Evolutionary conservation across 2,113 vertebrate species (phyloP).

Genomic region (Cynoglossus semilaevis): DNA sequence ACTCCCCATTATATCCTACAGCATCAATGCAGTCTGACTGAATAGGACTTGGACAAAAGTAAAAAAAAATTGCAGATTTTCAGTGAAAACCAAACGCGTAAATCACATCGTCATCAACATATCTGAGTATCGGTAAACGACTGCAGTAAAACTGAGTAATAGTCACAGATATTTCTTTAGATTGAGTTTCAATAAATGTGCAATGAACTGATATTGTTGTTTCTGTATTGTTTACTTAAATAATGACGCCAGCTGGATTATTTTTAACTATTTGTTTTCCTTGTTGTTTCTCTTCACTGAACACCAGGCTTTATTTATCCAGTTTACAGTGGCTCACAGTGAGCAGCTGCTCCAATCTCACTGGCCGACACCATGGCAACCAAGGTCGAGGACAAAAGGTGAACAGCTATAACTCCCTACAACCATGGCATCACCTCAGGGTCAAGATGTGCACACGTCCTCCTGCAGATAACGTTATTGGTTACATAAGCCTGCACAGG

Average conservation of each 20-base stretch:
- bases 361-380: not conserved
- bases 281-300: not conserved
- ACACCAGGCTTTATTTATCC: not conserved
- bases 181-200: too few relatives aligned
- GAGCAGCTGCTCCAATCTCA: too few relatives aligned
- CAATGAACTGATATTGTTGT: too few relatives aligned
- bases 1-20: slow-evolving; percentile 2
- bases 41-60: not conserved
- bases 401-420: not conserved
- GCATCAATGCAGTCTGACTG: not conserved
- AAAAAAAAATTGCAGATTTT: not conserved
- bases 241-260: too few relatives aligned
- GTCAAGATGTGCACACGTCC: not conserved
- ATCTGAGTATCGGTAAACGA: not conserved
- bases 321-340: not conserved
- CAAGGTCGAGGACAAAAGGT: slow-evolving; percentile 1
- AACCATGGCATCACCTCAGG: not conserved
- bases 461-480: not conserved
- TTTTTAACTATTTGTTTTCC: not conserved
- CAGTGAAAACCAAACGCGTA: too few relatives aligned
- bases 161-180: too few relatives aligned
- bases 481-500: not conserved
- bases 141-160: too few relatives aligned
- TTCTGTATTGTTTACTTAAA: too few relatives aligned
- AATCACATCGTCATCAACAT: too few relatives aligned